Percentiles rank a stretch among this genome's conserved stretches.
These are phyloP conservation scores for Aphelinus atriplicis DNA, from an alignment of 1,140 invertebrate genomes.

Conservation along the genomic window DNA sequence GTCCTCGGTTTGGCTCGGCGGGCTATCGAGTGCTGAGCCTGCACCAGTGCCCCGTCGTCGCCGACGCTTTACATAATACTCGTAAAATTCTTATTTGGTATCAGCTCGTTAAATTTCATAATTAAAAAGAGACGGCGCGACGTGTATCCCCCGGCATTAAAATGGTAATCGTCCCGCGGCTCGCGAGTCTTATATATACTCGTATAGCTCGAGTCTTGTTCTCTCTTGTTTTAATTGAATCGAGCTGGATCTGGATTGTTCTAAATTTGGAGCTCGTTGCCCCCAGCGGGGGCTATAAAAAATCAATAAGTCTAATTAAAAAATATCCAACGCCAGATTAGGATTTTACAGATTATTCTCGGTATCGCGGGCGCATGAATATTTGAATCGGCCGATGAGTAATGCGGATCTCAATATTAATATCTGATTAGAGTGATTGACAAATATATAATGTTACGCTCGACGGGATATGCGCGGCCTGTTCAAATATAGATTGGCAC, in stretches of 20 bases:
- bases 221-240: too few relatives aligned
- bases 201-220: not conserved
- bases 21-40: too few relatives aligned
- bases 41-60: not conserved
- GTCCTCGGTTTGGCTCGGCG: not conserved
- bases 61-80: conserved; percentile 1
- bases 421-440: conserved; percentile 15
- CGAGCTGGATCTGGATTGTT: too few relatives aligned
- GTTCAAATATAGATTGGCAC: conserved; percentile 4
- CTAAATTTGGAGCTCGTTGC: too few relatives aligned
- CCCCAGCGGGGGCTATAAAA: too few relatives aligned
- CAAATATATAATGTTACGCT: not conserved
- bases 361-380: not conserved
- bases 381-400: not conserved
- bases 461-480: not conserved
- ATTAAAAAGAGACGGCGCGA: conserved; percentile 19
- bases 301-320: too few relatives aligned
- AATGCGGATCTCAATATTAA: conserved; percentile 15
- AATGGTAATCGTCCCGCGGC: not conserved
- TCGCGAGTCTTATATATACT: not conserved
- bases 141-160: not conserved
- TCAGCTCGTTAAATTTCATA: conserved; percentile 17
- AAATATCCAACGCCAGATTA: too few relatives aligned
- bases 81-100: conserved; percentile 5
- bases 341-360: not conserved